Conservation (phyloP, 2,797 vertebrate genomes). For the Chiroxiphia lanceolata region DNA sequence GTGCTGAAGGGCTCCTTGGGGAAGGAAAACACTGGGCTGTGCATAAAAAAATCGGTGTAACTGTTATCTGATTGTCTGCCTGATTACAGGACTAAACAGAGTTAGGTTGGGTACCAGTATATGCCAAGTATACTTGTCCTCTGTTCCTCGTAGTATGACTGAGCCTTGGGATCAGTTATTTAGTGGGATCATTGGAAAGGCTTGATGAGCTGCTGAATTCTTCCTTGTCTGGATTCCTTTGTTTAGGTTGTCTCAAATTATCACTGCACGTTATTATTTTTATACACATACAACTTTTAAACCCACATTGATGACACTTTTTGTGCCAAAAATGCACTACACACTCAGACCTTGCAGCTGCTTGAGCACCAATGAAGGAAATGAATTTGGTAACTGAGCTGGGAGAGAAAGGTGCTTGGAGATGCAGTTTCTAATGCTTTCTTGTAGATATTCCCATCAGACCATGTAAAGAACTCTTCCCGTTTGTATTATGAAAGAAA, state of each 20-base stretch:
- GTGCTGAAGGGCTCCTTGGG: background rate
- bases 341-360: background rate
- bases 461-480: background rate
- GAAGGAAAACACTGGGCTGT: background rate
- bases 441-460: background rate
- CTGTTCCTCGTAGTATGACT: background rate
- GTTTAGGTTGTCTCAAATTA: background rate
- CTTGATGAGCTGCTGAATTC: background rate
- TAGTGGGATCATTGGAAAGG: background rate
- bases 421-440: background rate
- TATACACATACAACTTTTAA: background rate
- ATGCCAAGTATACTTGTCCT: background rate
- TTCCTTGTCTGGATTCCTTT: background rate
- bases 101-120: background rate
- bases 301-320: background rate
- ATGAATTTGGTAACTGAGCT: background rate
- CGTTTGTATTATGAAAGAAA: background rate
- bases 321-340: background rate
- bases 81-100: background rate
- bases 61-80: background rate
- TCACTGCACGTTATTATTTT: background rate
- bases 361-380: background rate
- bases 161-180: background rate
- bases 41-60: background rate
- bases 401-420: background rate